Conservation (phyloP, 2,797 vertebrate genomes). For the Astyanax mexicanus region DNA sequence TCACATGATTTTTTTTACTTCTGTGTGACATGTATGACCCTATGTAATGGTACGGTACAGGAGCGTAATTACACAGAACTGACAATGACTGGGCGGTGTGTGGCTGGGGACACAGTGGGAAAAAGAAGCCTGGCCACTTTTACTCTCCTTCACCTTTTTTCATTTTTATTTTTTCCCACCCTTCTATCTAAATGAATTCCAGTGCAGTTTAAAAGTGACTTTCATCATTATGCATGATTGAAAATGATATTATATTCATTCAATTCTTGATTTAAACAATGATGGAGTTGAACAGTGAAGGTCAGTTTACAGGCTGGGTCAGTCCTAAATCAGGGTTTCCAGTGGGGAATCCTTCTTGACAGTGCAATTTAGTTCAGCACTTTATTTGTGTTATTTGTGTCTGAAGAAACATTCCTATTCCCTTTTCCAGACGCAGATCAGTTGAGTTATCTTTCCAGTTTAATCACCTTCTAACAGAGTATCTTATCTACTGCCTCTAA, state of each 20-base stretch:
- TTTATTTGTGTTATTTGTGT: not conserved
- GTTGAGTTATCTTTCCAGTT: too few relatives aligned
- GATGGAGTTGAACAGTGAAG: not conserved
- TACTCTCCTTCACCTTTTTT: not conserved
- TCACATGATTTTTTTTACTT: slow-evolving; percentile 38
- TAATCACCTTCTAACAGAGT: not conserved
- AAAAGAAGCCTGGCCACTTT: slow-evolving; percentile 16
- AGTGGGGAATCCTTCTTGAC: not conserved
- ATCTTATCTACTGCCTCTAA: not conserved
- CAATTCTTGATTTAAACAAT: not conserved
- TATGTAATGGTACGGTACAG: slow-evolving; percentile 29
- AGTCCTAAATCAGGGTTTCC: not conserved
- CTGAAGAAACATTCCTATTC: not conserved
- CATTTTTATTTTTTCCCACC: not conserved
- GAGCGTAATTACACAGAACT: slow-evolving; percentile 39
- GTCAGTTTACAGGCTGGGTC: not conserved
- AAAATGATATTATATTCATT: not conserved
- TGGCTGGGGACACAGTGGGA: slow-evolving; percentile 8
- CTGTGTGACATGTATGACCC: slow-evolving; percentile 33
- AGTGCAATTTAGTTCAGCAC: not conserved
- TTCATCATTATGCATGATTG: not conserved
- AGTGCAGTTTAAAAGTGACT: not conserved
- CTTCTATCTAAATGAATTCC: not conserved
- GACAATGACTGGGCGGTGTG: slow-evolving; percentile 41
- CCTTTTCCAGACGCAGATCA: not conserved